Evolutionary conservation across 2,113 vertebrate genomes (phyloP), one percentile per base, ranked within the genome.

Genomic region (Campylomormyrus tamandua): DNA sequence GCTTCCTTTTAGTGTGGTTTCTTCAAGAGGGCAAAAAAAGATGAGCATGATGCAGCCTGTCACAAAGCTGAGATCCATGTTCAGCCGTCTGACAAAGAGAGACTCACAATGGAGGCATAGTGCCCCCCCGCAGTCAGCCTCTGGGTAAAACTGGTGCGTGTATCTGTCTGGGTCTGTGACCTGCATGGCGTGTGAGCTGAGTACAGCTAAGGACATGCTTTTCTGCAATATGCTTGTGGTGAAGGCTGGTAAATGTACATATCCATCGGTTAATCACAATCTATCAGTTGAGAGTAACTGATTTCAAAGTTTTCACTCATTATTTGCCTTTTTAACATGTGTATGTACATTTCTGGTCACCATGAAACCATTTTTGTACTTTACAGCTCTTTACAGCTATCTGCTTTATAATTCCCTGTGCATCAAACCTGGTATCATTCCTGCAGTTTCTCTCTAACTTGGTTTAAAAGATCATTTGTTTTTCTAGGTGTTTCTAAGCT

Each of bases 1-100:
- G 96, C 97, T 96, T 94, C 95, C 95, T 96, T 98, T 91, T 98
- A 99, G 98, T 99, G 98, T 96, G 98, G 98, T 94, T 97, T 99
- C 97, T 99, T 99, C 97, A 97, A 96, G 95, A 97, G 97, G 97
- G 97, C 95, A 96, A 96, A 97, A 95, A 98, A 98, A 97, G 96
- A 96, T 94, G 96, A 96, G 93, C 96, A 95, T 48, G 96, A 97
- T 95, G 95, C 96, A 92, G 95, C 96, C 93, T 97, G 96, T 96
- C 96, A 97, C 96, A 97, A 97, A 95, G 96, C 97, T 96, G 96
- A 97, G 96, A 97, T 97, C 96, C 96, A 98, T 95, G 93, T 96
- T 95, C 96, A 97, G 94, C 95, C 96, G 0, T 97, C 98, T 96
- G 98, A 99, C 96, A 99, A 98, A 98, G 97, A 98, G 96, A 98